Base-by-base conservation (phyloP, 2,797 vertebrate genomes). In the Poeciliopsis infans region DNA sequence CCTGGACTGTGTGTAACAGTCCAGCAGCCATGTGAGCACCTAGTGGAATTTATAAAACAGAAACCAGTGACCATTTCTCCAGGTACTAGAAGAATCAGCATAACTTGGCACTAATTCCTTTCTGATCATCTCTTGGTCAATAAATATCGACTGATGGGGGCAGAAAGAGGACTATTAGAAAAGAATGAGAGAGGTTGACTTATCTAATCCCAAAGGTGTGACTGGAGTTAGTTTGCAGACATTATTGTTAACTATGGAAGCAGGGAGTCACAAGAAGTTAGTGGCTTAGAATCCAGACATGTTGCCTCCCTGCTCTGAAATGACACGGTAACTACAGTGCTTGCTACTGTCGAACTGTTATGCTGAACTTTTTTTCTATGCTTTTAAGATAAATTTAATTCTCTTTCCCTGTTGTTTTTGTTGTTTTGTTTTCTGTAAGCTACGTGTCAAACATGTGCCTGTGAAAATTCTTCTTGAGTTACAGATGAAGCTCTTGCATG, bases 171-270 rank as follows among this genome's bases (percentile, higher is more conserved):
- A 39, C 13, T 61, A 47, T 46, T 66, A 18, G 25, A 41, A 79
- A 88, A 86, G 82, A 88, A 87, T 69, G 83, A 86, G 79, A 78
- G 79, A 76, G 70, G 70, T 49, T 78, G 87, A 90, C 87, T 88
- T 81, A 77, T 87, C 57, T 95, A 94, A 94, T 93, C 93, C 89
- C 85, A 88, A 82, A 92, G 86, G 91, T 92, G 91, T 94, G 93
- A 93, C 89, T 80, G 66, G 77, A 89, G 79, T 87, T 79, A 75
- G 82, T 82, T 84, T 85, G 83, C 88, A 77, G 89, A 59, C 74
- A 82, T 85, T 79, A 82, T 84, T 78, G 88, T 88, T 90, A 79
- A 89, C 76, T 53, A 74, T 57, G 79, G 79, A 88, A 79, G 49
- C 25, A n/a, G 51, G 71, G 71, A 88, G 86, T 90, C 91, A 87